Conservation (phyloP, 2,113 vertebrate species). For the Charina bottae region DNA sequence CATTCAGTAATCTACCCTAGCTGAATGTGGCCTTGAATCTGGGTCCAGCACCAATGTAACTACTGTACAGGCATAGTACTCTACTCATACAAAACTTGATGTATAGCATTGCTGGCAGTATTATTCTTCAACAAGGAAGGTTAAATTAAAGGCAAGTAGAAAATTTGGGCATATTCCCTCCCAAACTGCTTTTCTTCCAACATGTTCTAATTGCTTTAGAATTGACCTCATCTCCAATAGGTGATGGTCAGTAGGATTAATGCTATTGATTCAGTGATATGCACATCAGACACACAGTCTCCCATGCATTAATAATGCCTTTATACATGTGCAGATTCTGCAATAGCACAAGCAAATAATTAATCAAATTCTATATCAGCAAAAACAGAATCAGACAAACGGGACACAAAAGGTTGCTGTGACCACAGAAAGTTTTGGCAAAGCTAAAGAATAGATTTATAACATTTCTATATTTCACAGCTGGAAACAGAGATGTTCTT, state of each 20-base stretch:
- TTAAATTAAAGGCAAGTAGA: background rate
- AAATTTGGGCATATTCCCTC: background rate
- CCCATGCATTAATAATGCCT: background rate
- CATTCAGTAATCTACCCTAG: background rate
- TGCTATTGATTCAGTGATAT: background rate
- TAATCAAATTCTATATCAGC: background rate
- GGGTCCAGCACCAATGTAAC: background rate
- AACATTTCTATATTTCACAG: background rate
- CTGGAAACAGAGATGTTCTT: background rate
- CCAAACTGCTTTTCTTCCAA: background rate
- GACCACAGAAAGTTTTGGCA: background rate
- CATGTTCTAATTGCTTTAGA: conserved; percentile 15
- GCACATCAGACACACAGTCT: background rate
- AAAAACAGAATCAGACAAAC: conserved; percentile 12
- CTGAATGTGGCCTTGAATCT: background rate
- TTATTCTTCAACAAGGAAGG: background rate
- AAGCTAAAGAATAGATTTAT: background rate
- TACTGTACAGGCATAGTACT: background rate
- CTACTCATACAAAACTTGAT: background rate
- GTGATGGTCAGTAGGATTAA: background rate
- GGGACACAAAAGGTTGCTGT: fast-evolving
- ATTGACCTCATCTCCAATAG: conserved; percentile 4
- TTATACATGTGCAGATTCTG: background rate
- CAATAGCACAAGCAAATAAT: background rate
- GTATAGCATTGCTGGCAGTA: background rate